Conservation (phyloP, 1,140 invertebrate genomes). For the Copidosoma floridanum region DNA sequence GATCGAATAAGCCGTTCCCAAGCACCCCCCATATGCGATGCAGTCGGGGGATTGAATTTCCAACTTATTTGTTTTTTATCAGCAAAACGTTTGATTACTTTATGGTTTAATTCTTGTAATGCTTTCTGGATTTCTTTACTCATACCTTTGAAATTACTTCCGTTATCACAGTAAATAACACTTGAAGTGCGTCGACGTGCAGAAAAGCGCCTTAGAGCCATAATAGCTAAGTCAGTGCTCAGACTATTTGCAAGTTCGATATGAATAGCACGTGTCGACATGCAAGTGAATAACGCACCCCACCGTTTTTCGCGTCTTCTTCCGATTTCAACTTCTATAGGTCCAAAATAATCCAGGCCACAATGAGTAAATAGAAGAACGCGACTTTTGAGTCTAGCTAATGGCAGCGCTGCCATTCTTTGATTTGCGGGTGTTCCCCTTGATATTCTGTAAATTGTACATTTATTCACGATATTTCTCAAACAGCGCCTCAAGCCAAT, state of each 20-base stretch:
- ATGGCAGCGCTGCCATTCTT: not conserved
- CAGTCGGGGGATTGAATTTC: too few relatives aligned
- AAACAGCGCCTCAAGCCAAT: not conserved
- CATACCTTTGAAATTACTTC: constrained; percentile 36
- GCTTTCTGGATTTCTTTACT: not conserved
- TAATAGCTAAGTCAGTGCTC: constrained; percentile 8
- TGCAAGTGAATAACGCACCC: constrained; percentile 4
- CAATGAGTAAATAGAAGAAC: not conserved
- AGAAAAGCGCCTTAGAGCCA: constrained; percentile 2
- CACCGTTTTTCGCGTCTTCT: not conserved
- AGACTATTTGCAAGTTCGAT: constrained; percentile 23
- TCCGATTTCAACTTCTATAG: not conserved
- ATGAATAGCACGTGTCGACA: constrained; percentile 17
- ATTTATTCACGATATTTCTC: not conserved
- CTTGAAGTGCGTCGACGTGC: constrained; percentile 18
- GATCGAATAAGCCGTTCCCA: too few relatives aligned
- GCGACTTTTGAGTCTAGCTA: not conserved
- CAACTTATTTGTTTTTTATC: too few relatives aligned
- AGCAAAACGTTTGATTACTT: too few relatives aligned
- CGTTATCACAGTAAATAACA: constrained; percentile 34
- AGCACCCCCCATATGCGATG: too few relatives aligned
- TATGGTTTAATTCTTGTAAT: too few relatives aligned
- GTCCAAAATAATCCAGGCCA: constrained; percentile 1
- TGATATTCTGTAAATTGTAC: not conserved
- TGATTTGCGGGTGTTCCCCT: not conserved